These are phyloP conservation scores for Paramormyrops kingsleyae DNA, from an alignment of 2,113 vertebrate species.

Conservation along the genomic window DNA sequence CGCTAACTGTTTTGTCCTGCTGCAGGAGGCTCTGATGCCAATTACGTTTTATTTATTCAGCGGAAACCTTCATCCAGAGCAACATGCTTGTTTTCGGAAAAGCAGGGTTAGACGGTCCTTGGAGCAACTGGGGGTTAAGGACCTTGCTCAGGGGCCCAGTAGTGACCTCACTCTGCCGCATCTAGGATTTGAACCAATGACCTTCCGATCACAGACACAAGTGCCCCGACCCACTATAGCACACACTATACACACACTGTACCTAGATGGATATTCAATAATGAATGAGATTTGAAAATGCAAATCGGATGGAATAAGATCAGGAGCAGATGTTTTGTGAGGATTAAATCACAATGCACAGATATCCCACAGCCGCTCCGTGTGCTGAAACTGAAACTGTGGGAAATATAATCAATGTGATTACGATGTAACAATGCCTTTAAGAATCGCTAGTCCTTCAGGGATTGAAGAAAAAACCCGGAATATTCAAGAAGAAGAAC, in stretches of 20 bases:
- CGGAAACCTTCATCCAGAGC: background rate
- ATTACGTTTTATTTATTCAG: background rate
- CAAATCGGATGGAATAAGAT: background rate
- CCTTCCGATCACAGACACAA: background rate
- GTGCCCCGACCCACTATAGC: background rate
- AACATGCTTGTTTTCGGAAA: background rate
- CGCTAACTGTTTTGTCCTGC: background rate
- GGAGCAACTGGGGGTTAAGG: background rate
- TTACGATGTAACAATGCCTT: constrained; percentile 12
- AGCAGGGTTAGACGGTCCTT: background rate
- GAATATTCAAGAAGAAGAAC: background rate
- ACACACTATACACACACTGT: background rate
- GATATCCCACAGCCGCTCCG: background rate
- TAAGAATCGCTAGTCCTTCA: background rate
- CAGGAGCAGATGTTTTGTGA: background rate
- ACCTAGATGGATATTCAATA: background rate
- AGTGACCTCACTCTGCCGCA: background rate
- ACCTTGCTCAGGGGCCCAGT: background rate
- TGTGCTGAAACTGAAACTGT: background rate
- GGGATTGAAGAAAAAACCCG: background rate
- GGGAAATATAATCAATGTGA: constrained; percentile 15
- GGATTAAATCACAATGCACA: background rate
- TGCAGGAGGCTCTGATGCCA: background rate
- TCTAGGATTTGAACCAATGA: background rate
- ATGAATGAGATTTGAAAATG: background rate